Evolutionary conservation across 2,888 invertebrate species (phyloP).

Genomic region (Sepioteuthis lessoniana): DNA sequence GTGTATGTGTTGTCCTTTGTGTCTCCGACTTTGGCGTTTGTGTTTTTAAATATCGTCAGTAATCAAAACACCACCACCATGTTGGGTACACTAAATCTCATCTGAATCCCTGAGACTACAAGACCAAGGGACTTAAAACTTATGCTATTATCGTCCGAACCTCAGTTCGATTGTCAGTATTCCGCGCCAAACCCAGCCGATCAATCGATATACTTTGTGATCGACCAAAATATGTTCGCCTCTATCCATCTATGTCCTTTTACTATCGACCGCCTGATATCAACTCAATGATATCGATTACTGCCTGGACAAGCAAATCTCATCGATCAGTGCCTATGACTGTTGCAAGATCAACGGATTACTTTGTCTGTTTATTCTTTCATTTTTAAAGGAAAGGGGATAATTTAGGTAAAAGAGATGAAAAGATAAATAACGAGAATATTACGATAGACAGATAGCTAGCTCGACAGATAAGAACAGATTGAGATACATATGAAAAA

Average conservation of each 20-base stretch:
- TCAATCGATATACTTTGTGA: neutral
- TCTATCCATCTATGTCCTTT: neutral
- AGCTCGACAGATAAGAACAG: neutral
- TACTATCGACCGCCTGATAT: neutral
- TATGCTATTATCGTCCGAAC: neutral
- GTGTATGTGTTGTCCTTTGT: neutral
- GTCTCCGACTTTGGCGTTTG: neutral
- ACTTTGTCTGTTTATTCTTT: neutral
- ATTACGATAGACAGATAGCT: neutral
- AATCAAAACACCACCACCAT: neutral
- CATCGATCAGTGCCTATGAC: neutral
- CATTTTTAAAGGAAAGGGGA: neutral
- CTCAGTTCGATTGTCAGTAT: neutral
- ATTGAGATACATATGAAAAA: neutral
- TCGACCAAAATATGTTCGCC: neutral
- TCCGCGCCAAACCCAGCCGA: neutral
- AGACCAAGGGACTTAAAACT: neutral
- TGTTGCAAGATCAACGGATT: slow-evolving; percentile 12
- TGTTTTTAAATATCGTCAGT: neutral
- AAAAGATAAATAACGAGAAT: neutral
- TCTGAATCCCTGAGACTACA: neutral
- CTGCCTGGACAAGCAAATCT: neutral
- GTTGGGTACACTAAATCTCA: neutral
- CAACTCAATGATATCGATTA: neutral
- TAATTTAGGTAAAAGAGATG: neutral